Evolutionary conservation across 2,888 invertebrate genomes (phyloP).

Genomic region (Dermolepida albohirtum): DNA sequence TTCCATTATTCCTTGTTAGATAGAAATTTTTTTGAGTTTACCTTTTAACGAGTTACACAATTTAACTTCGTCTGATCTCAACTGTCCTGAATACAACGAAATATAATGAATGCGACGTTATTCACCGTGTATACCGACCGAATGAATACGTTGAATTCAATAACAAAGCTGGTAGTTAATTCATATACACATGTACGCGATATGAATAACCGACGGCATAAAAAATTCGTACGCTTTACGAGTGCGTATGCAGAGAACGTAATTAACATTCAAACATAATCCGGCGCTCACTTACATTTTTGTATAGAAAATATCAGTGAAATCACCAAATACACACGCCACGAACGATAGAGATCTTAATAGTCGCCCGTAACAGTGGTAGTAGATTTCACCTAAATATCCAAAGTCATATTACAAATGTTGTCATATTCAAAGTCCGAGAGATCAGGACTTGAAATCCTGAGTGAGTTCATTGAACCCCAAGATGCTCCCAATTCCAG

Average conservation of each 20-base stretch:
- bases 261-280: conserved; percentile 25
- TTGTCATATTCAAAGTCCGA: conserved; percentile 45
- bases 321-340: conserved; percentile 5
- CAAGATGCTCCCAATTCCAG: conserved; percentile 49
- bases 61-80: no score
- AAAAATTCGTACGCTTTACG: not conserved
- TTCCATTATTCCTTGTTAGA: no score
- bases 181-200: no score
- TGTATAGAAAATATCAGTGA: conserved; percentile 28
- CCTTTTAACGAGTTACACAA: no score
- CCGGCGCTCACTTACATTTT: conserved; percentile 31
- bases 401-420: conserved; percentile 40
- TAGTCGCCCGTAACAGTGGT: not conserved
- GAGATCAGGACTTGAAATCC: conserved; percentile 44
- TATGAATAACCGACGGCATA: no score
- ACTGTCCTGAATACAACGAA: no score
- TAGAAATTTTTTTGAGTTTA: no score
- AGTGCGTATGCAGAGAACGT: conserved; percentile 3
- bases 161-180: no score
- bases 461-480: conserved; percentile 45
- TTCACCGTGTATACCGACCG: no score
- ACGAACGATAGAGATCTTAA: conserved; percentile 2
- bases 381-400: conserved; percentile 41
- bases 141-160: no score
- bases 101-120: no score